Evolutionary conservation across 2,113 vertebrate species (phyloP).

Genomic region (Spheniscus mendiculus): DNA sequence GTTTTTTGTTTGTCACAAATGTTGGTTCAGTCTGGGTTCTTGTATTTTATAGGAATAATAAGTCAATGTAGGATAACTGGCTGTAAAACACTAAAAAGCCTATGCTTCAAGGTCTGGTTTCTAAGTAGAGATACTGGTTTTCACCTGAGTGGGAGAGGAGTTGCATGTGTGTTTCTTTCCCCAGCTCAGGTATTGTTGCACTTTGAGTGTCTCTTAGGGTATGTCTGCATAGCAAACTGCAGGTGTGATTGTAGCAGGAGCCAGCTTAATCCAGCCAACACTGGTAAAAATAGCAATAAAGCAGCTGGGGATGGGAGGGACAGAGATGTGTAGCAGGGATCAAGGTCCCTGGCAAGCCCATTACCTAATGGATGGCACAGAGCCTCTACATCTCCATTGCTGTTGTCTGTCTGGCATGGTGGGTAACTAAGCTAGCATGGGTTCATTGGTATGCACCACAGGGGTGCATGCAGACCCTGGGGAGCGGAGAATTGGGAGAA

Average conservation of each 20-base stretch:
- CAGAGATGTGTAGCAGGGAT: not conserved
- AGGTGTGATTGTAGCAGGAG: conserved; percentile 10
- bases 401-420: not conserved
- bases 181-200: not conserved
- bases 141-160: conserved; percentile 24
- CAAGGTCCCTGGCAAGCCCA: not conserved
- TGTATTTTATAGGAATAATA: conserved; percentile 19
- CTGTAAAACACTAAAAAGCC: not conserved
- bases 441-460: not conserved
- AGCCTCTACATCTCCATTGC: not conserved
- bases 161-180: not conserved
- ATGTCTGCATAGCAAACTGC: not conserved
- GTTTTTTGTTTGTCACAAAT: conserved; percentile 39
- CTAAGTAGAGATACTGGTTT: not conserved
- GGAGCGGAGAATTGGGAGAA: not conserved
- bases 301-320: not conserved
- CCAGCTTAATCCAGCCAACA: not conserved
- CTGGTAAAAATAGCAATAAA: not conserved
- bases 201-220: not conserved
- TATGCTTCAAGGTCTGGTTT: not conserved
- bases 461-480: not conserved
- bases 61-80: not conserved
- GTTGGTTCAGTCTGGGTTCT: conserved; percentile 44
- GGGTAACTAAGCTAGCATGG: not conserved
- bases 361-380: not conserved